Evolutionary conservation across 1,140 invertebrate species (phyloP).

Genomic region (Diachasma alloeum): DNA sequence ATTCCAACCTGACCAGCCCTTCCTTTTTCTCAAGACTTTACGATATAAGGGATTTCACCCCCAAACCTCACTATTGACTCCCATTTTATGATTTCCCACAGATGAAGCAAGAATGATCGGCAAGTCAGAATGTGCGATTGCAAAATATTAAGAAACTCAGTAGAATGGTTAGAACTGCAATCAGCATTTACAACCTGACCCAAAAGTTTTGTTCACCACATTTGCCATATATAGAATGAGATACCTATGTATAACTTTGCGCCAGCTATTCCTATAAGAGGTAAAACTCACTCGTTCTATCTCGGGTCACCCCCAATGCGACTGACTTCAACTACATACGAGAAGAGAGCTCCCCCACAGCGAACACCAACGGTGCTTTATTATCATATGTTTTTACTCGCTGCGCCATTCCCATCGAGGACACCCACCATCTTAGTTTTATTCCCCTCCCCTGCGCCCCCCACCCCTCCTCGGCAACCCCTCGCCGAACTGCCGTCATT

Average conservation of each 20-base stretch:
- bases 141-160: conserved; percentile 3
- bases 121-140: background rate
- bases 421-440: conserved; percentile 31
- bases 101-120: too few species aligned
- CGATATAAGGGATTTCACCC: background rate
- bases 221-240: background rate
- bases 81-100: background rate
- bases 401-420: conserved; percentile 44
- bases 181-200: conserved; percentile 55
- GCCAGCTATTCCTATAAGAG: background rate
- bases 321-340: background rate
- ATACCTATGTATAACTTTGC: background rate
- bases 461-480: too few species aligned
- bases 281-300: conserved; percentile 10
- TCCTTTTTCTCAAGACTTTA: background rate
- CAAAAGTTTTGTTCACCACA: conserved; percentile 44
- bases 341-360: conserved; percentile 7
- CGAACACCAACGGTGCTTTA: conserved; percentile 46
- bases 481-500: too few species aligned
- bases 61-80: background rate
- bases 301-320: background rate
- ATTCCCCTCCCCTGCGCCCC: background rate
- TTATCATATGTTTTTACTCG: conserved; percentile 57
- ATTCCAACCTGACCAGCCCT: background rate
- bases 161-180: conserved; percentile 46